A percentile compares a stretch with the other conserved stretches of the same genome.
These are phyloP conservation scores for Clunio marinus DNA, from an alignment of 2,888 invertebrate genomes.

Conservation along the genomic window DNA sequence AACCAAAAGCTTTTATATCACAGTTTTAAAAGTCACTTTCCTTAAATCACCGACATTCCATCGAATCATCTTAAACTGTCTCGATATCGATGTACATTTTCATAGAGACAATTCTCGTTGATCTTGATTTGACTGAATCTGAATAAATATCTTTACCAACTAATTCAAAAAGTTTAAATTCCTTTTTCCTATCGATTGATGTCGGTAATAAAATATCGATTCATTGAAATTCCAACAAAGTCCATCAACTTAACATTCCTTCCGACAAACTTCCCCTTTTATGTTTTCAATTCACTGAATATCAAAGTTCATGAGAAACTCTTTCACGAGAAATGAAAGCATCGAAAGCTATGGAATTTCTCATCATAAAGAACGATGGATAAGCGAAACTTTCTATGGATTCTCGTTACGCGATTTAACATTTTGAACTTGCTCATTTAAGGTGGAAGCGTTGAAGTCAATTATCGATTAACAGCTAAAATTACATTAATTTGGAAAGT, in stretches of 20 bases:
- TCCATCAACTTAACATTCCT: slow-evolving; percentile 12
- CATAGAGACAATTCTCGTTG: too few relatives aligned
- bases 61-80: too few relatives aligned
- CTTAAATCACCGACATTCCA: too few relatives aligned
- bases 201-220: background rate
- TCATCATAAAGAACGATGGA: background rate
- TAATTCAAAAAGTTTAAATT: background rate
- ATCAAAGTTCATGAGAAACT: slow-evolving; percentile 19
- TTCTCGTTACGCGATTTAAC: slow-evolving; percentile 11
- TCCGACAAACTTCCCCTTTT: slow-evolving; percentile 11
- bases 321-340: background rate
- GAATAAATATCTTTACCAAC: too few relatives aligned
- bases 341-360: too few relatives aligned
- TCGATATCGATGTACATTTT: too few relatives aligned
- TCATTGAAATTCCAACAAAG: background rate
- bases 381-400: background rate
- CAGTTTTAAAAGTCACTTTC: too few relatives aligned
- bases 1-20: too few relatives aligned
- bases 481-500: slow-evolving; percentile 35
- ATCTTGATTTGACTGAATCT: too few relatives aligned
- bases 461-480: slow-evolving; percentile 34
- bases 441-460: slow-evolving; percentile 20
- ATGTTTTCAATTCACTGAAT: slow-evolving; percentile 4
- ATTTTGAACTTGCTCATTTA: slow-evolving; percentile 30
- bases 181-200: background rate